Conservation (phyloP, 2,113 vertebrate species). For the Colistium nudipinnis region DNA sequence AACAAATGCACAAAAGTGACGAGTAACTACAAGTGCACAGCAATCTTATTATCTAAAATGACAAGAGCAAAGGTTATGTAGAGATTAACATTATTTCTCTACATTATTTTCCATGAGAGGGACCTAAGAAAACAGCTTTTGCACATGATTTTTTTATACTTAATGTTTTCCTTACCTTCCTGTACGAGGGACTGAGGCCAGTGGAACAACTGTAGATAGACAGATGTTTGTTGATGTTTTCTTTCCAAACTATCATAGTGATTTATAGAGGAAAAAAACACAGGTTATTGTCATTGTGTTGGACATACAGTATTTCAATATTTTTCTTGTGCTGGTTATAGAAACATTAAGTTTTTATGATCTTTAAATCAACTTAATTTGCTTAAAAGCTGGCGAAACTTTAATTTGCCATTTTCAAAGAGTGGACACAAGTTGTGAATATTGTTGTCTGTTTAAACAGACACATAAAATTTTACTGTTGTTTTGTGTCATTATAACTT, state of each 20-base stretch:
- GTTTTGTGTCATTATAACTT: conserved; percentile 70
- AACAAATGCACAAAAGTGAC: conserved; percentile 58
- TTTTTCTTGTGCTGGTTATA: conserved; percentile 74
- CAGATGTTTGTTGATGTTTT: conserved; percentile 63
- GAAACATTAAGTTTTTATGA: conserved; percentile 65
- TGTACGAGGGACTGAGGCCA: conserved; percentile 67
- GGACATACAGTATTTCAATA: conserved; percentile 76
- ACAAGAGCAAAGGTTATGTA: conserved; percentile 51
- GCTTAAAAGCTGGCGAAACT: conserved; percentile 43
- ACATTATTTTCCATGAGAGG: conserved; percentile 53
- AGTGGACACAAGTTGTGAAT: conserved; percentile 62
- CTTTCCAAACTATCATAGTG: conserved; percentile 69
- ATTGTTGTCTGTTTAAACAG: conserved; percentile 64
- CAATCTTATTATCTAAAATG: conserved; percentile 26
- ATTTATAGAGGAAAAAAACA: conserved; percentile 61
- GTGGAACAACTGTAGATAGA: conserved; percentile 74
- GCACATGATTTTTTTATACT: conserved; percentile 68
- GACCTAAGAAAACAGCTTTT: conserved; percentile 71
- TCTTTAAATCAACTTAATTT: conserved; percentile 51
- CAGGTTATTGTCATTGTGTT: conserved; percentile 74
- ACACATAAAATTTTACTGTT: conserved; percentile 64
- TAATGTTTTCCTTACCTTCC: conserved; percentile 55
- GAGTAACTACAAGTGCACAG: conserved; percentile 51
- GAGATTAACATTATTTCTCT: conserved; percentile 56
- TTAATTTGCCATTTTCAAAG: conserved; percentile 59